Evolutionary conservation across 2,113 vertebrate species (phyloP), one percentile per base, ranked within the genome.

Genomic region (Zingel zingel): DNA sequence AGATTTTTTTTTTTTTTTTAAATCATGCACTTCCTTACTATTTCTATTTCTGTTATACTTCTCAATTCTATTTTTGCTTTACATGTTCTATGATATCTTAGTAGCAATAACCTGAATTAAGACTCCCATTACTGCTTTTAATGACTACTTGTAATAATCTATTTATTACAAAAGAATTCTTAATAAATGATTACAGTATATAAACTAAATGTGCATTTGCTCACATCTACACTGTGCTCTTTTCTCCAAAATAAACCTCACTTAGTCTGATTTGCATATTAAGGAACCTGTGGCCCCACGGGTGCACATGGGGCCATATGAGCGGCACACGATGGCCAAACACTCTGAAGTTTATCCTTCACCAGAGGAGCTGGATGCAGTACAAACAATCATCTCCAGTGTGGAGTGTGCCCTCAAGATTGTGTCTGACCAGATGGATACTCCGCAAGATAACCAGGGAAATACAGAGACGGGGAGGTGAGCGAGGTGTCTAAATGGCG

Each of bases 251-350:
- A 45, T 19, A 16, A 81, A 39, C 16, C 2, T 57, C 5, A 51
- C 0, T 15, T 19, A 16, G 51, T 68, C 47, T 21, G 14, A 6
- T 63, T 69, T 57, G 12, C 2, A 2, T 43, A 63, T 63, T 14
- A 71, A 94, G 90, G 83, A 89, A 53, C 36, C 85, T 47, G 36
- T 56, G 6, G 27, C 63, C 51, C 81, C 59, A 21, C 90, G 95
- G 93, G 95, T 95, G 18, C 96, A 96, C 0, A 93, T 95, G 76
- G 94, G 97, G 2, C 85, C 87, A 93, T 97, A 98, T 36, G 98
- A 99, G 85, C 98, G 97, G n/a, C 97, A 98, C 0, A 95, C 99
- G 63, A 98, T 98, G 96, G 97, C 97, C 77, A 99, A 99, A 75
- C 98, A 99, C 88, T 95, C 97, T 19, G 96, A 97, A 12, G 96